These are phyloP conservation scores for Steatocranus sp. DNA, from an alignment of 2,797 vertebrate genomes.

Conservation along the genomic window DNA sequence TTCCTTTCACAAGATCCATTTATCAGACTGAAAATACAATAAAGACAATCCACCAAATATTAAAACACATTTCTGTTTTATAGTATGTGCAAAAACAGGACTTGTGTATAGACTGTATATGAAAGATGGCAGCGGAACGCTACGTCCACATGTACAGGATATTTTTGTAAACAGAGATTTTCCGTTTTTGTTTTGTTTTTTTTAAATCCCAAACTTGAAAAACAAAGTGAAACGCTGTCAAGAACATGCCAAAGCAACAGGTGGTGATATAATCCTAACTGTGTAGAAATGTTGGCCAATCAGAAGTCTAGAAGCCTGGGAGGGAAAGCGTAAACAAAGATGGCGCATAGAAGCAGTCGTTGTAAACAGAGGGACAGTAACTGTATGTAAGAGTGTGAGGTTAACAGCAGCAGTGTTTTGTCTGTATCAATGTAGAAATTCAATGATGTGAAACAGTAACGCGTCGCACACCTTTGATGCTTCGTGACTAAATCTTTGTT, in stretches of 20 bases:
- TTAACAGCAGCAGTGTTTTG: not conserved
- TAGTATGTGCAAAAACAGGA: not conserved
- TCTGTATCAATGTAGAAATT: not conserved
- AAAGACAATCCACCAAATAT: not conserved
- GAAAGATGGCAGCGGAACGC: not conserved
- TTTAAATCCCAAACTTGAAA: not conserved
- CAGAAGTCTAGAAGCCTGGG: not conserved
- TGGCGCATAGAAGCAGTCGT: not conserved
- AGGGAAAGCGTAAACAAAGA: not conserved
- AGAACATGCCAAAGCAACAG: fast-evolving
- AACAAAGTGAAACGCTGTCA: not conserved
- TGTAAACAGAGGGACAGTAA: not conserved
- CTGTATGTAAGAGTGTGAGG: not conserved
- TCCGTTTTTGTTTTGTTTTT: not conserved
- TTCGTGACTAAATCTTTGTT: not conserved
- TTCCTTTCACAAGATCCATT: not conserved
- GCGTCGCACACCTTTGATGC: not conserved
- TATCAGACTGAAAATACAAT: not conserved
- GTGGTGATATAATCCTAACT: not conserved
- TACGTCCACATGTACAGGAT: not conserved
- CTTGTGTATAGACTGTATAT: not conserved
- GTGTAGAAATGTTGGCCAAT: not conserved
- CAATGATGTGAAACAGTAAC: not conserved
- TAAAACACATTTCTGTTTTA: not conserved
- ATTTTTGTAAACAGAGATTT: not conserved